Conservation (phyloP, 2,113 vertebrate species). For the Regulus satrapa region DNA sequence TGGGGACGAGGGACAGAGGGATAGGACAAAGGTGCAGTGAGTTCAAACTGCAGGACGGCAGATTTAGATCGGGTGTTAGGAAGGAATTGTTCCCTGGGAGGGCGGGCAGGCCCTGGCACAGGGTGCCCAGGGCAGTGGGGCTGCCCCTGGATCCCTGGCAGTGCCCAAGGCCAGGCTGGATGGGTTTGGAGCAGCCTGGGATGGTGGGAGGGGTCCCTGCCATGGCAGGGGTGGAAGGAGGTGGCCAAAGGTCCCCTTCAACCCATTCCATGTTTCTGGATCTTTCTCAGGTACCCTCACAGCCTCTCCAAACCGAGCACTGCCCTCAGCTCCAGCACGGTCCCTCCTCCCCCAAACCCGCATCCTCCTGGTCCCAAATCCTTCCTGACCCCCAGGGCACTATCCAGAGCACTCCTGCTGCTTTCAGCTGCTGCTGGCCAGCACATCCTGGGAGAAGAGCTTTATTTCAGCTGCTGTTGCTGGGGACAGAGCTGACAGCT, state of each 20-base stretch:
- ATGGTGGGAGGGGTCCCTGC: not conserved
- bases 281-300: not conserved
- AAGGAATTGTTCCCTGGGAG: not conserved
- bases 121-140: not conserved
- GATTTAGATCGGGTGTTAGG: fast-evolving
- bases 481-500: not conserved
- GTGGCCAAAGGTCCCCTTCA: not conserved
- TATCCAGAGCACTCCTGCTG: fast-evolving
- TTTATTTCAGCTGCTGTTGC: not conserved
- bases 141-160: not conserved
- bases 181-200: fast-evolving
- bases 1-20: not conserved
- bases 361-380: fast-evolving
- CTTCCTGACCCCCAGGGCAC: not conserved
- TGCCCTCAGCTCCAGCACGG: not conserved
- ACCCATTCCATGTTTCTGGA: not conserved
- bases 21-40: too few species aligned
- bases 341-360: not conserved
- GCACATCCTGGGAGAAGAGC: not conserved
- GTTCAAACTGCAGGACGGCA: too few species aligned
- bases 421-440: fast-evolving
- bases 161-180: not conserved
- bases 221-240: not conserved
- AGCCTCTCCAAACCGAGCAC: not conserved
- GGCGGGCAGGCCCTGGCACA: not conserved